phyloP scores from a whole-genome alignment of 2,888 invertebrate species.

The Branchellion lobata region DNA sequence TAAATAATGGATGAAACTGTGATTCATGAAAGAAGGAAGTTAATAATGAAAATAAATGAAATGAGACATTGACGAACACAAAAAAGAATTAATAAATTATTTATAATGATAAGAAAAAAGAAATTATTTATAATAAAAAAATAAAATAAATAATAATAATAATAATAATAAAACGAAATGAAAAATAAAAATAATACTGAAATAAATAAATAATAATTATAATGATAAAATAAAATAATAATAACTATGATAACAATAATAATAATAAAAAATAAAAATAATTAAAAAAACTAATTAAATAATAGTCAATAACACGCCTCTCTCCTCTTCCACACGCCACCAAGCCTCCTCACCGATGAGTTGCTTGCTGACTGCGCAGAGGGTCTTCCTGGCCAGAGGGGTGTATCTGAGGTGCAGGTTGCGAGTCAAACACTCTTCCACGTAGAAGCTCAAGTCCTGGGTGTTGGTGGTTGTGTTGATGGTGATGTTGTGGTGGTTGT shows the following conservation, averaged over 20 bases:
- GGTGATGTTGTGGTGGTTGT: no score
- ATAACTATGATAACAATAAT: background rate
- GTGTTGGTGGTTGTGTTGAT: slow-evolving; percentile 77
- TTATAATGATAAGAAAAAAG: no score
- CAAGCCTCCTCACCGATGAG: slow-evolving; percentile 10
- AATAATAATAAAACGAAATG: background rate
- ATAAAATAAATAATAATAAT: background rate
- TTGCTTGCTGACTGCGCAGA: background rate
- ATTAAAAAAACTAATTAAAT: background rate
- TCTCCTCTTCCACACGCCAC: background rate
- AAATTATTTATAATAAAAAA: no score
- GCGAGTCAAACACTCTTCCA: slow-evolving; percentile 28
- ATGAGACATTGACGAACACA: no score
- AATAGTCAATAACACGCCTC: no score
- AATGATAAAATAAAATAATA: background rate
- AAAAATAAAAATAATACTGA: no score
- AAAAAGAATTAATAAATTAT: no score
- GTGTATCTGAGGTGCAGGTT: slow-evolving; percentile 31
- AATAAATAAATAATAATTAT: background rate
- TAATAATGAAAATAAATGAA: no score
- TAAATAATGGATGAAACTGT: no score
- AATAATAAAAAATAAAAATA: background rate
- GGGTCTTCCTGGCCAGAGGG: slow-evolving; percentile 22
- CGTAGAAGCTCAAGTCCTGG: slow-evolving; percentile 34
- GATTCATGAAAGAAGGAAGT: no score